Base-by-base conservation (phyloP, 1,140 invertebrate species). In the Xylocopa sonorina region DNA sequence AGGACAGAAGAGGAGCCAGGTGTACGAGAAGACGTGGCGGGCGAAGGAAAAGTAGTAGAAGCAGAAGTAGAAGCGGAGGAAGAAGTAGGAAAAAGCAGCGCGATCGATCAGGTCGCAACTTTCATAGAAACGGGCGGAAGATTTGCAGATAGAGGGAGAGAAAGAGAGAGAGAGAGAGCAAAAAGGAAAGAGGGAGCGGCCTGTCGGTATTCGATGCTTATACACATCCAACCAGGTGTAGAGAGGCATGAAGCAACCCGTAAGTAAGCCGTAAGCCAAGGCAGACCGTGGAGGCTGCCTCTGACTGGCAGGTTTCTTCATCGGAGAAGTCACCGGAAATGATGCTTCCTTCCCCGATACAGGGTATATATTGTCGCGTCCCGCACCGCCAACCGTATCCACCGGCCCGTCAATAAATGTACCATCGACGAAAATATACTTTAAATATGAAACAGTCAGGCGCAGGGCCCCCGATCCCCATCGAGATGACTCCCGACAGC, bases 361-460 rank as follows among this genome's bases (percentile, higher is more conserved):
- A 27, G 91, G 72, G 85, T 87, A 91, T 88, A 80, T 90, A 90
- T 90, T 91, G 90, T 90, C 90, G 72, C 67, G 46, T 34, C 32
- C 29, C 67, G 73, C 60, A 62, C 43, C 53, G 77, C 71, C 48
- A 60, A 43, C 78, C 78, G 60, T 80, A 84, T 66, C 76, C 58
- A 43, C 77, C 41, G 78, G 62, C 69, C 69, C 78, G 89, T 85
- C 90, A 90, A 91, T 92, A 91, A 83, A 84, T 90, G 73, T 73
- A 60, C 89, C 68, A 88, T 83, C 83, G 75, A 84, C 87, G 88
- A 84, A 89, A 92, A 91, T 90, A 91, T 89, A 92, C 88, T 92
- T 92, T 92, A 92, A 92, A 92, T 92, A 92, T 92, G 90, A 92
- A 92, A 92, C 89, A 92, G 91, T 92, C 91, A 91, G 90, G 89